Evolutionary conservation across 2,888 invertebrate species (phyloP).

Genomic region (Xylota sylvarum): DNA sequence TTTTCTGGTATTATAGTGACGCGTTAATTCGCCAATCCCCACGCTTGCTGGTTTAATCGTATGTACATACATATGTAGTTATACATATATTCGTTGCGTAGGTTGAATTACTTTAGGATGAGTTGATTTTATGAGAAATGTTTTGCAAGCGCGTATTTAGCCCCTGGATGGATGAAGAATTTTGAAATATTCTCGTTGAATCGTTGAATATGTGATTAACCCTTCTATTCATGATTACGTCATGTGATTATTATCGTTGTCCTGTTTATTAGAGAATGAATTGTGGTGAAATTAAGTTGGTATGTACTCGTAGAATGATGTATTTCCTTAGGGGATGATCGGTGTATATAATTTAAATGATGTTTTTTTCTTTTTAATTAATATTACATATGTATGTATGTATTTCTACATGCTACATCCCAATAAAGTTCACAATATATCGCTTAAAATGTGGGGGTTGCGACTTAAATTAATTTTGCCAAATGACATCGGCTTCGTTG

Average conservation of each 20-base stretch:
- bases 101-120: slow-evolving; percentile 17
- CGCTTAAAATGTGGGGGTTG: background rate
- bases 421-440: background rate
- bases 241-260: slow-evolving; percentile 33
- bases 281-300: slow-evolving; percentile 22
- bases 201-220: slow-evolving; percentile 15
- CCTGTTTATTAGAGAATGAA: slow-evolving; percentile 26
- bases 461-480: no score
- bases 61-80: background rate
- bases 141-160: slow-evolving; percentile 16
- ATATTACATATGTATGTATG: no score
- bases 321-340: background rate
- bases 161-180: slow-evolving; percentile 18
- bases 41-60: background rate
- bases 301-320: slow-evolving; percentile 12
- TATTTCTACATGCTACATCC: background rate
- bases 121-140: slow-evolving; percentile 35
- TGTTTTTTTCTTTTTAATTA: background rate
- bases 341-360: background rate
- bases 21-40: slow-evolving; percentile 37
- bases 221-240: slow-evolving; percentile 35
- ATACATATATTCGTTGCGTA: slow-evolving; percentile 23
- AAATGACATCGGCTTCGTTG: no score
- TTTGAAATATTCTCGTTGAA: slow-evolving; percentile 16
- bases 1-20: slow-evolving; percentile 30